Evolutionary conservation across 2,797 vertebrate genomes (phyloP), one percentile per base, ranked within the genome.

Genomic region (Glyptemys insculpta): DNA sequence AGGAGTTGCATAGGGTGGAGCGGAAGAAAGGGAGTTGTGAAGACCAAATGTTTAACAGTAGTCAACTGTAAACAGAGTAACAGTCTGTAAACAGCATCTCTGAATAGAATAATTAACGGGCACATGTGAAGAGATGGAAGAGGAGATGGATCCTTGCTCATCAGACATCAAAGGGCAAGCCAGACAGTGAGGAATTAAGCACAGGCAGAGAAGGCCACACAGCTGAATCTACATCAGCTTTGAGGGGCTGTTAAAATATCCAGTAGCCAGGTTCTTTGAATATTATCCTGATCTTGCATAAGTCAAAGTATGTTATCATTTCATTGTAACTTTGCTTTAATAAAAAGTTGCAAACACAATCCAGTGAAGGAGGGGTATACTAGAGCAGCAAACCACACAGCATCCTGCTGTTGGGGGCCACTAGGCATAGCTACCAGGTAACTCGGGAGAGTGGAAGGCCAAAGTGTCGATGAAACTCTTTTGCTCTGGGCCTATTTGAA

Each of bases 51-150:
- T 98, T 97, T 97, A 95, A 79, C 86, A 86, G 95, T 89, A 96
- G 86, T 95, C 92, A 94, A 91, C 94, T 96, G 93, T 97, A 97
- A 97, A 97, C 96, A 97, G 74, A 94, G 85, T 76, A 92, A 93
- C 97, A 97, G 97, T 95, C 95, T 96, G 97, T 96, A 97, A 97
- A 97, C 96, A 98, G 88, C 83, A 84, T 91, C 93, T 97, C 98
- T 97, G 97, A 98, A 94, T 95, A 94, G 87, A 96, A 97, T 91
- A 94, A 97, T 98, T 97, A 98, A 96, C 96, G 98, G 92, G 84
- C 94, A 94, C 87, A 97, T 97, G 97, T 97, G 96, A 98, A 97
- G 95, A 96, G 97, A 96, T 93, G 96, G 97, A 97, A 94, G 96
- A 97, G 96, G 95, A 97, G 95, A 95, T 94, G 94, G 49, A 95